Percentiles rank a stretch among this genome's conserved stretches.
Conservation (phyloP, 2,888 invertebrate genomes). For the Mantis religiosa region DNA sequence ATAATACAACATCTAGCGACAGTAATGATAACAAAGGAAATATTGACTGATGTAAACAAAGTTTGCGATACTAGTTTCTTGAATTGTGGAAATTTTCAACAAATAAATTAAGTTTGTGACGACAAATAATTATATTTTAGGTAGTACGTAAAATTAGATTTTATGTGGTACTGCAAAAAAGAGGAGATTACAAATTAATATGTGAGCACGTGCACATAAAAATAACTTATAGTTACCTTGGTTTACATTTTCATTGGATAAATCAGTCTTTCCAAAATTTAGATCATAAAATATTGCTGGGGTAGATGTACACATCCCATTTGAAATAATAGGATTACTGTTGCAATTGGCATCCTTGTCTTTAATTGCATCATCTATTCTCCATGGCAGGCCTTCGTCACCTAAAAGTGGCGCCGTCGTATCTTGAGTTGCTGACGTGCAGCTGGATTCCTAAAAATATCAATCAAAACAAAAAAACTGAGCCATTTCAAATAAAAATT, state of each 20-base stretch:
- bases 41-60: too few relatives aligned
- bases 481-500: too few relatives aligned
- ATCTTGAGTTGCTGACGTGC: neutral
- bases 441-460: neutral
- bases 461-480: neutral
- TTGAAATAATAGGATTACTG: neutral
- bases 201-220: too few relatives aligned
- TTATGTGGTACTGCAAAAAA: too few relatives aligned
- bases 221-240: neutral
- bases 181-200: neutral
- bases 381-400: neutral
- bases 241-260: neutral
- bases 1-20: too few relatives aligned
- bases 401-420: neutral
- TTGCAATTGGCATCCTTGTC: neutral
- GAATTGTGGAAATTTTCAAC: too few relatives aligned
- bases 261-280: neutral
- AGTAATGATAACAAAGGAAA: too few relatives aligned
- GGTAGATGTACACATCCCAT: neutral
- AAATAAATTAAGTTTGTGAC: too few relatives aligned
- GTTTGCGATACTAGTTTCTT: too few relatives aligned
- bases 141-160: too few relatives aligned
- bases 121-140: too few relatives aligned
- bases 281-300: neutral
- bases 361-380: neutral